These are phyloP conservation scores for Drosophila watanabei DNA, from an alignment of 1,140 invertebrate species.

Conservation along the genomic window DNA sequence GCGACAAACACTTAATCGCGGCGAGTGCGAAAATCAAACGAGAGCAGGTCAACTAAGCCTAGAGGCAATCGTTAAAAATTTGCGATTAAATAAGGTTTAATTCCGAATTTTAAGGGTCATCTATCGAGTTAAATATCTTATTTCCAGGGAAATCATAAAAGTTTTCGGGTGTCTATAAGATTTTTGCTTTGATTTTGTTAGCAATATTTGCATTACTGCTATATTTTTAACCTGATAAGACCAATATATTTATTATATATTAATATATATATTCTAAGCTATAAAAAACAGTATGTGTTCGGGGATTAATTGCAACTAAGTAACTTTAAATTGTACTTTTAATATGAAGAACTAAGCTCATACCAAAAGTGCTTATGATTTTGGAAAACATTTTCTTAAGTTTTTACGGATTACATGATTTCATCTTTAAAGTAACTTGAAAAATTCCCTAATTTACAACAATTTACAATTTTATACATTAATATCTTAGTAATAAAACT, in stretches of 20 bases:
- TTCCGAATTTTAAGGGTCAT: background rate
- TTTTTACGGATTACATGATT: background rate
- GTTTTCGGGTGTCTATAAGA: background rate
- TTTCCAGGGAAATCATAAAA: background rate
- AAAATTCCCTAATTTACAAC: background rate
- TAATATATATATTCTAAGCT: background rate
- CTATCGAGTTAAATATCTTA: background rate
- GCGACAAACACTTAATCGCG: constrained; percentile 32
- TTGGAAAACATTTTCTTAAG: background rate
- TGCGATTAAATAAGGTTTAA: constrained; percentile 4
- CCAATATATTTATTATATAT: background rate
- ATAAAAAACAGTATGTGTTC: background rate
- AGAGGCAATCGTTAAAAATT: background rate
- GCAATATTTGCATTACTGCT: background rate
- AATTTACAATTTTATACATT: background rate
- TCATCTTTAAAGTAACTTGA: background rate
- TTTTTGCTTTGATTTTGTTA: background rate
- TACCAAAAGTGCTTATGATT: background rate
- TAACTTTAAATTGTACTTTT: background rate
- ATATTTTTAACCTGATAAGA: background rate
- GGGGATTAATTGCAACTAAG: background rate
- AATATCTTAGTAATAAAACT: background rate
- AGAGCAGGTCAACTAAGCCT: constrained; percentile 26
- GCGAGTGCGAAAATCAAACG: constrained; percentile 16
- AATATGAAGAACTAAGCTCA: background rate